Percentiles rank a stretch among this genome's conserved stretches.
These are phyloP conservation scores for Psophia crepitans DNA, from an alignment of 2,113 vertebrate genomes.

Conservation along the genomic window DNA sequence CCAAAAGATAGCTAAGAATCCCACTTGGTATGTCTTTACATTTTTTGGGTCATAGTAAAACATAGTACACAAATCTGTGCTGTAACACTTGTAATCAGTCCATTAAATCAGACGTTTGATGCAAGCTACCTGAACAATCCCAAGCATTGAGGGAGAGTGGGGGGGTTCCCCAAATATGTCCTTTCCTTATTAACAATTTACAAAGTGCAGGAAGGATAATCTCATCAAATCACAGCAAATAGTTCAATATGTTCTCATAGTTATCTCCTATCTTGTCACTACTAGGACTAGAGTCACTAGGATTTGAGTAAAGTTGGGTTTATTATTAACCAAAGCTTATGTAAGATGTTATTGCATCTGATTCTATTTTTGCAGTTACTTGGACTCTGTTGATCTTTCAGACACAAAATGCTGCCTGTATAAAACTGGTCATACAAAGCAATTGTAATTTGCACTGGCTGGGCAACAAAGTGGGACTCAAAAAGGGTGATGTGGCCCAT, in stretches of 20 bases:
- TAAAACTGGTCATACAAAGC: neutral
- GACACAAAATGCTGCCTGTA: neutral
- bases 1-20: neutral
- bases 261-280: conserved; percentile 6
- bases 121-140: neutral
- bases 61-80: neutral
- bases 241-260: neutral
- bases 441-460: neutral
- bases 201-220: neutral
- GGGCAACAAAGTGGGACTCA: neutral
- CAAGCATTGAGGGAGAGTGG: neutral
- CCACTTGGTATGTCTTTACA: neutral
- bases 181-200: neutral
- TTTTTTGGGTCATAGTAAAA: neutral
- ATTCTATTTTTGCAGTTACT: conserved; percentile 39
- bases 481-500: neutral
- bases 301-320: conserved; percentile 44
- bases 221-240: neutral
- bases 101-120: neutral
- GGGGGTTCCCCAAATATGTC: neutral
- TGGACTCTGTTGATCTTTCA: neutral
- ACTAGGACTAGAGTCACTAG: neutral
- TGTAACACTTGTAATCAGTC: neutral
- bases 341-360: conserved; percentile 11
- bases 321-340: conserved; percentile 50